Evolutionary conservation across 2,113 vertebrate species (phyloP).

Genomic region (Anarhynchus alexandrinus): DNA sequence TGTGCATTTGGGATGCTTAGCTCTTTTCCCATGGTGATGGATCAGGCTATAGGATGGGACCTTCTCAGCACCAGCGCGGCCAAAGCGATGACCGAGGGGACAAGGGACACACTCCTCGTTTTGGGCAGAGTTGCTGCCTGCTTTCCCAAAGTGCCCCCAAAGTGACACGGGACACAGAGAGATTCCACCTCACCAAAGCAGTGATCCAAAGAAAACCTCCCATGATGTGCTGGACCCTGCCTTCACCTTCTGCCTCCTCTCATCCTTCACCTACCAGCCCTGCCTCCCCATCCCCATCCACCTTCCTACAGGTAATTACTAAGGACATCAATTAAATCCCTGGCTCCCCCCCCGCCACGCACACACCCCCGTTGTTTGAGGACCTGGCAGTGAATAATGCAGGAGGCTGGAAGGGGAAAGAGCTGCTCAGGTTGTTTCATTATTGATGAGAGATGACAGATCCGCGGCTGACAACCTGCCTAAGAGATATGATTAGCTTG

Average conservation of each 20-base stretch:
- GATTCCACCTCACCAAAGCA: not conserved
- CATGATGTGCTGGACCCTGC: fast-evolving
- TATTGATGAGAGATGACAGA: slow-evolving; percentile 79
- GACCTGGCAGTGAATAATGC: slow-evolving; percentile 72
- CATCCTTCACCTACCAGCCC: not conserved
- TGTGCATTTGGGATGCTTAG: fast-evolving
- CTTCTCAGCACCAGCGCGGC: not conserved
- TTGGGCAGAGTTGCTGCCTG: not conserved
- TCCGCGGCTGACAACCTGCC: slow-evolving; percentile 70
- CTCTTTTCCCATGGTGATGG: too few relatives aligned
- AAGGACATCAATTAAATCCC: slow-evolving; percentile 6
- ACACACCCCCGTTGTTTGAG: slow-evolving; percentile 10
- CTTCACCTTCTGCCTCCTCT: not conserved
- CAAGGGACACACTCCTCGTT: not conserved
- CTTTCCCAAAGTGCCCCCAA: not conserved
- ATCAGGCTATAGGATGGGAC: too few relatives aligned
- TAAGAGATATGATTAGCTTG: slow-evolving; percentile 74
- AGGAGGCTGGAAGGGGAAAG: slow-evolving; percentile 42
- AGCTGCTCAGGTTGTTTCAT: slow-evolving; percentile 63
- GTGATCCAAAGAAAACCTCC: not conserved
- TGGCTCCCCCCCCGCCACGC: not conserved
- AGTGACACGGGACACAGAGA: fast-evolving
- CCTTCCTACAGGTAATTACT: not conserved
- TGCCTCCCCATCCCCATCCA: not conserved
- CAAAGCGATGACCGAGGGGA: fast-evolving